Percentiles rank a stretch among this genome's conserved stretches.
Conservation (phyloP, 2,113 vertebrate genomes). For the Notarius quadriscutis region DNA sequence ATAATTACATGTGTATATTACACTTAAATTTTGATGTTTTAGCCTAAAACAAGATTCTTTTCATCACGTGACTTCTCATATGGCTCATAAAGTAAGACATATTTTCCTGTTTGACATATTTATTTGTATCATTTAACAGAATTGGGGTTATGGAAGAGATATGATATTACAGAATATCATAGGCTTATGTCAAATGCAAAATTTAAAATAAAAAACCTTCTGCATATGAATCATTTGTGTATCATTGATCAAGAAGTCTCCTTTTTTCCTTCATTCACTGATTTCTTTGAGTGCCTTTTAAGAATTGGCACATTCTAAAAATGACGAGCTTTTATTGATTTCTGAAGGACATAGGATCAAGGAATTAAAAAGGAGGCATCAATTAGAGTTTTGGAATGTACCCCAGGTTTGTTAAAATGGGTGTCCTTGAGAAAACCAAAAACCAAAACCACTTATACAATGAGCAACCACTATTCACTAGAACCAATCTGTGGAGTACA, state of each 20-base stretch:
- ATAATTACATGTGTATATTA: background rate
- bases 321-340: background rate
- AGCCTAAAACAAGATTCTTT: background rate
- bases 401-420: background rate
- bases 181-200: background rate
- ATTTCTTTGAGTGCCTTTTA: background rate
- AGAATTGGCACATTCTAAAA: background rate
- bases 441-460: background rate
- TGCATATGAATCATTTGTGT: background rate
- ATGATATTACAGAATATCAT: background rate
- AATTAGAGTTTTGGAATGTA: constrained; percentile 1
- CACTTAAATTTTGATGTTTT: background rate
- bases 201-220: background rate
- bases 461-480: background rate
- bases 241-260: background rate
- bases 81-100: background rate
- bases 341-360: background rate
- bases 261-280: background rate
- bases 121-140: background rate
- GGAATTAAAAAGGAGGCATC: background rate
- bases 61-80: background rate
- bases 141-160: background rate
- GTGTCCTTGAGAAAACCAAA: background rate
- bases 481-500: background rate
- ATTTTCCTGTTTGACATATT: no score